Base-by-base conservation (phyloP, 2,797 vertebrate species). In the Atherinosoma microstoma region DNA sequence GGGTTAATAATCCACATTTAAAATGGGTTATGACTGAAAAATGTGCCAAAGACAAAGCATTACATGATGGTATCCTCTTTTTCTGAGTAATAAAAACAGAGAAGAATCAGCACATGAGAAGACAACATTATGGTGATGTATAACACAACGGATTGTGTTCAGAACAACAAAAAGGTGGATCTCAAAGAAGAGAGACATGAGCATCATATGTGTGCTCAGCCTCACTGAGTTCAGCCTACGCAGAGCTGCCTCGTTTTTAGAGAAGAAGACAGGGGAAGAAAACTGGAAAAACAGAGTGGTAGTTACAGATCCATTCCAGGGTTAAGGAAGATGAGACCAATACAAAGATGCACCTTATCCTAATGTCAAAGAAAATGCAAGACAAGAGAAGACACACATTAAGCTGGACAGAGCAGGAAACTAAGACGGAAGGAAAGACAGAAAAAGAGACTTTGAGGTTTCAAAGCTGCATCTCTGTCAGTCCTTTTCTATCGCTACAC, bases 221-320 rank as follows among this genome's bases (percentile, higher is more conserved):
- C 59, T 68, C 51, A 56, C 38, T 45, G 27, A 60, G 70, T 65
- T 77, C 79, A 72, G 65, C 69, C 67, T 78, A 76, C 38, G 49
- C 64, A 64, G 72, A 76, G 80, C 74, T 73, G 81, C 76, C 54
- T 81, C 61, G 32, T 24, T 78, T 73, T 66, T 58, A 84, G 80
- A 88, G 73, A 84, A 35, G 80, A 78, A 75, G 79, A 80, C 69
- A 72, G 32, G 47, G 63, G 24, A 66, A 70, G 75, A 87, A 58
- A 65, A 78, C 79, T 79, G 79, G 65, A 87, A 83, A 89, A 75
- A 82, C 79, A 72, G 71, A 86, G 76, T 64, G 53, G 78, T 68
- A 58, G 79, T 80, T 86, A 79, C 62, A 78, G 66, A 67, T 71
- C 76, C 73, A 83, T 84, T 88, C 73, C 75, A 76, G 68, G 57